Evolutionary conservation across 30 jellyfish, hydroid and myxozoan species (phyloP).

Genomic region (Catostylus mosaicus): DNA sequence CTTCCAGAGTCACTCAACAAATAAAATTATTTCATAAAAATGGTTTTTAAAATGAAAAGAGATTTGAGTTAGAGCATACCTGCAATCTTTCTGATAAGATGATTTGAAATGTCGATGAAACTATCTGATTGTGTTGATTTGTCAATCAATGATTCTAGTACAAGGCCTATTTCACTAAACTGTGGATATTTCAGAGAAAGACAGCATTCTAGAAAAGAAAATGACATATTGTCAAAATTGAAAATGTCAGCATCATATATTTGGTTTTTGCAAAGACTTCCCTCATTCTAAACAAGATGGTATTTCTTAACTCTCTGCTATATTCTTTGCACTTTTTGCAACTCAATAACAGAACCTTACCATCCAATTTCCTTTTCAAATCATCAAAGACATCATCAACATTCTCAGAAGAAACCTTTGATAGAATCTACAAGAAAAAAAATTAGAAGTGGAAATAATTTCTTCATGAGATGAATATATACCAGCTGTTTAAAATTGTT

Average conservation of each 20-base stretch:
- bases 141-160: conserved; percentile 41
- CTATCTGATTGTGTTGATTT: conserved; percentile 19
- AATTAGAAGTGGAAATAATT: too few relatives aligned
- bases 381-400: conserved; percentile 37
- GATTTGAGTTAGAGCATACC: conserved; percentile 15
- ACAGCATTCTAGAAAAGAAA: conserved; percentile 19
- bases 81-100: conserved; percentile 22
- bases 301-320: too few relatives aligned
- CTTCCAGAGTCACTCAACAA: too few relatives aligned
- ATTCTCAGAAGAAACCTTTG: conserved; percentile 25
- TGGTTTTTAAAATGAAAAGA: too few relatives aligned
- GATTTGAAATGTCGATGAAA: conserved; percentile 17
- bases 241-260: neutral
- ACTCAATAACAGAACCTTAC: neutral
- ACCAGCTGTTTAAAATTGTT: too few relatives aligned
- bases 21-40: too few relatives aligned
- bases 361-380: conserved; percentile 38
- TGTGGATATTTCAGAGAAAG: conserved; percentile 49
- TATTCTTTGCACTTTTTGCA: too few relatives aligned
- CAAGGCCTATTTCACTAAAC: conserved; percentile 14
- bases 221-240: neutral
- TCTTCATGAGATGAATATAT: too few relatives aligned
- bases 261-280: too few relatives aligned
- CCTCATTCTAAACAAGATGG: too few relatives aligned
- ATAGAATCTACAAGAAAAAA: conserved; percentile 21